Conservation (phyloP, 2,888 invertebrate species). For the Caenorhabditis sp. region DNA sequence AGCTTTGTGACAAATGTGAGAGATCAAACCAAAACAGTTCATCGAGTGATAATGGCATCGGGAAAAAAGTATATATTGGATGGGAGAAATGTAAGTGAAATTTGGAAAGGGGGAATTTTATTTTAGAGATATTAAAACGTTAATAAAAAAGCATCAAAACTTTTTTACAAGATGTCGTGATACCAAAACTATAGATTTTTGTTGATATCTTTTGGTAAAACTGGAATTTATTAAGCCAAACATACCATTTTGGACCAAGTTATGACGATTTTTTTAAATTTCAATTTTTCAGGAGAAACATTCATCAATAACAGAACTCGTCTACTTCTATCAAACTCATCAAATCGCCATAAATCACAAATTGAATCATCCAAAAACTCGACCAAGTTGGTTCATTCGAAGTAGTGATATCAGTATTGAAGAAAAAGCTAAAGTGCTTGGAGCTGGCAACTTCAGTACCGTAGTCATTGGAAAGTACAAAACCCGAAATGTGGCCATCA, state of each 20-base stretch:
- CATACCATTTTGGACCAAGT: not conserved
- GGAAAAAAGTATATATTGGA: not conserved
- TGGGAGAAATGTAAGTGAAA: not conserved
- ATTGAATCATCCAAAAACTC: not conserved
- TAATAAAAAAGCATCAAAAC: too few relatives aligned
- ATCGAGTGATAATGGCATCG: not conserved
- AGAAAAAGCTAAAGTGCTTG: slow-evolving; percentile 2
- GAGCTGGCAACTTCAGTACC: slow-evolving; percentile 19
- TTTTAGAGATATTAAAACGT: too few relatives aligned
- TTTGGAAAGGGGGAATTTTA: not conserved
- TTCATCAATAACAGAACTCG: not conserved
- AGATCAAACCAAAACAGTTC: not conserved
- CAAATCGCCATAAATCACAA: slow-evolving; percentile 9
- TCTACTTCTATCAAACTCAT: not conserved
- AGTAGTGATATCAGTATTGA: slow-evolving; percentile 3
- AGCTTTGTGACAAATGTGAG: not conserved
- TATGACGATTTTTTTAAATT: not conserved
- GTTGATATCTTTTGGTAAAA: not conserved
- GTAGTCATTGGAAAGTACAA: slow-evolving; percentile 18
- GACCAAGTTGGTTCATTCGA: not conserved
- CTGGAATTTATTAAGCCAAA: not conserved
- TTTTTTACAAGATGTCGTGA: too few relatives aligned
- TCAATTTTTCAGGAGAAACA: not conserved
- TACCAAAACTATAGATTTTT: too few relatives aligned
- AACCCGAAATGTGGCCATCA: slow-evolving; percentile 22